Percentiles rank a stretch among this genome's conserved stretches.
Evolutionary conservation across 2,888 invertebrate species (phyloP).

Genomic region (Metopia argyrocephala): DNA sequence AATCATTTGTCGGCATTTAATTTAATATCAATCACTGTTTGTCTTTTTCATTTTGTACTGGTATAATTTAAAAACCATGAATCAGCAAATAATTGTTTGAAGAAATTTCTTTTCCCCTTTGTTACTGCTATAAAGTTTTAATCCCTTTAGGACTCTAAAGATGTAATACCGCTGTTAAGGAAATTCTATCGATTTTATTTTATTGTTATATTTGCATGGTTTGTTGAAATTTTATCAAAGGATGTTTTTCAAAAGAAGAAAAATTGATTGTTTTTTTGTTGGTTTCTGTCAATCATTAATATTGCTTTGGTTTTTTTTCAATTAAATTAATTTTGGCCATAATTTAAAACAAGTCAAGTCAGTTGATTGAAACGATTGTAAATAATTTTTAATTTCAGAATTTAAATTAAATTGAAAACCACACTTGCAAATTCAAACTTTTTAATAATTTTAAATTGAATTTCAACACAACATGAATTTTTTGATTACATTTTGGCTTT

Average conservation of each 20-base stretch:
- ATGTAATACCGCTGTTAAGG: background rate
- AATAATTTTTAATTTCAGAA: background rate
- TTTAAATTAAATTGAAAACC: too few species aligned
- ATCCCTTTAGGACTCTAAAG: background rate
- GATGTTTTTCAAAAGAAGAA: background rate
- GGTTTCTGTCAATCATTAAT: conserved; percentile 43
- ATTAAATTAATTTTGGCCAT: conserved; percentile 11
- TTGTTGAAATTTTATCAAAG: background rate
- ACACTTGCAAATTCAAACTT: background rate
- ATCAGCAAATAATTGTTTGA: background rate
- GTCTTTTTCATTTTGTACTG: background rate
- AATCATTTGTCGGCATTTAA: background rate
- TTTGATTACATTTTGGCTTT: too few species aligned
- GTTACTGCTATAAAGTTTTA: background rate
- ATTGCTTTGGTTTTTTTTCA: background rate
- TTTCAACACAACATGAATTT: too few species aligned
- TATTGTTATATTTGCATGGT: background rate
- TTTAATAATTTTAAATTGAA: too few species aligned
- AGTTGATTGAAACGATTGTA: background rate
- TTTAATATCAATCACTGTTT: background rate
- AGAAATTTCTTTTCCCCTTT: background rate
- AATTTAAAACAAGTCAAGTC: conserved; percentile 23
- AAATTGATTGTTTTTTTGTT: background rate
- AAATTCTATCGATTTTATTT: conserved; percentile 23
- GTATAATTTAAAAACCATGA: background rate